These are phyloP conservation scores for Erebia aethiops DNA, from an alignment of 2,888 invertebrate genomes.

Conservation along the genomic window DNA sequence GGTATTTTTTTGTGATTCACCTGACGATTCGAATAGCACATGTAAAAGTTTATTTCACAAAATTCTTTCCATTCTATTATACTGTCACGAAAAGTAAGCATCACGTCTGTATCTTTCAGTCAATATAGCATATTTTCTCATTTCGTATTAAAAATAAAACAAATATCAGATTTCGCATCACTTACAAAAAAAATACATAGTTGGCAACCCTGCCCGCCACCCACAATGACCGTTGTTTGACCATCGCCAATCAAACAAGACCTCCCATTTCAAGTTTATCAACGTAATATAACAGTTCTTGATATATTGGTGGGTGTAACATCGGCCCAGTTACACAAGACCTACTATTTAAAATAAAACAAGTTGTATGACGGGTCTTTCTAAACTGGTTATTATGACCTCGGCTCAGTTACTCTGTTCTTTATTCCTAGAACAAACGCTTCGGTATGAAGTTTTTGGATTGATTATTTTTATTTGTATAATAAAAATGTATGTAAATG, in stretches of 20 bases:
- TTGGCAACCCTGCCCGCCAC: conserved; percentile 51
- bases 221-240: conserved; percentile 67
- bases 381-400: conserved; percentile 36
- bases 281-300: conserved; percentile 20
- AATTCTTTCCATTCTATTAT: too few species aligned
- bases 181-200: not conserved
- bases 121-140: not conserved
- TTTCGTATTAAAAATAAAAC: not conserved
- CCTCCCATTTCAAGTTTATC: not conserved
- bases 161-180: conserved; percentile 2
- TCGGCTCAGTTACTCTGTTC: conserved; percentile 13
- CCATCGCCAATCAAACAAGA: conserved; percentile 21
- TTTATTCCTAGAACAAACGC: conserved; percentile 26
- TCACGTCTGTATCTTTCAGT: not conserved
- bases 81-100: not conserved
- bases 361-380: conserved; percentile 20
- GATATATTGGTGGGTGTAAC: conserved; percentile 26
- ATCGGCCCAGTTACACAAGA: not conserved
- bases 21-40: too few species aligned
- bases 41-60: too few species aligned
- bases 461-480: conserved; percentile 17
- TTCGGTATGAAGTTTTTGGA: conserved; percentile 14
- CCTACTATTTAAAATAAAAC: not conserved
- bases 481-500: not conserved
- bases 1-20: too few species aligned